These are phyloP conservation scores for Loris lydekkerianus DNA, from an alignment of 2,797 vertebrate species.

Conservation along the genomic window DNA sequence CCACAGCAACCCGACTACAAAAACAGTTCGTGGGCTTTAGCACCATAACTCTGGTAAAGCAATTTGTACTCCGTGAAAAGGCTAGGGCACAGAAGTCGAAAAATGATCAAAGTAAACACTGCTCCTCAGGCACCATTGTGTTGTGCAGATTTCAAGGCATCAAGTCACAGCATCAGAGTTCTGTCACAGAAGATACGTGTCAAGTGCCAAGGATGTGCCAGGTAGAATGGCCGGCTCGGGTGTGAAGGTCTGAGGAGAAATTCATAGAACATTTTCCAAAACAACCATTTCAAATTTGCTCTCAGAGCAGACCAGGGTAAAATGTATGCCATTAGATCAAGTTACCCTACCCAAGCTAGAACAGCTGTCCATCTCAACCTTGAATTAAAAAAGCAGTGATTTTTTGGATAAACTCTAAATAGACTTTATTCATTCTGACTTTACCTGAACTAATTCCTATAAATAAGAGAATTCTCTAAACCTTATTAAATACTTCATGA, in stretches of 20 bases:
- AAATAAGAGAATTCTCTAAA: conserved; percentile 37
- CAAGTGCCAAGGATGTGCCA: conserved; percentile 84
- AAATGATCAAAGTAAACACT: conserved; percentile 89
- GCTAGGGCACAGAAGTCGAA: conserved; percentile 88
- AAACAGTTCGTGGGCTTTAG: conserved; percentile 89
- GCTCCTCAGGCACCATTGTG: conserved; percentile 84
- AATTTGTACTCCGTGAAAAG: conserved; percentile 88
- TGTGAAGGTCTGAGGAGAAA: conserved; percentile 83
- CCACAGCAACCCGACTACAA: conserved; percentile 91
- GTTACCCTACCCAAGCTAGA: conserved; percentile 83
- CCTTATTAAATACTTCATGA: conserved; percentile 57
- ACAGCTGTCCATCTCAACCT: conserved; percentile 87
- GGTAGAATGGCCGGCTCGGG: conserved; percentile 81
- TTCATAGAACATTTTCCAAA: conserved; percentile 87
- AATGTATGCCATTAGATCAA: conserved; percentile 81
- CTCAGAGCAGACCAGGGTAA: conserved; percentile 81
- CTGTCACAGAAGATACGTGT: conserved; percentile 85
- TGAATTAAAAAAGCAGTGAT: conserved; percentile 17
- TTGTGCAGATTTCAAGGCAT: conserved; percentile 86
- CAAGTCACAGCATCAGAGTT: conserved; percentile 82
- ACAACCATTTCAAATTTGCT: conserved; percentile 86
- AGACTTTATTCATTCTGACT: conserved; percentile 63
- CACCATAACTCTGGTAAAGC: conserved; percentile 89
- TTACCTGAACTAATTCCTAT: conserved; percentile 61
- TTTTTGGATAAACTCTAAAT: conserved; percentile 72